Base-by-base conservation (phyloP, 2,888 invertebrate genomes). In the Alitta virens region DNA sequence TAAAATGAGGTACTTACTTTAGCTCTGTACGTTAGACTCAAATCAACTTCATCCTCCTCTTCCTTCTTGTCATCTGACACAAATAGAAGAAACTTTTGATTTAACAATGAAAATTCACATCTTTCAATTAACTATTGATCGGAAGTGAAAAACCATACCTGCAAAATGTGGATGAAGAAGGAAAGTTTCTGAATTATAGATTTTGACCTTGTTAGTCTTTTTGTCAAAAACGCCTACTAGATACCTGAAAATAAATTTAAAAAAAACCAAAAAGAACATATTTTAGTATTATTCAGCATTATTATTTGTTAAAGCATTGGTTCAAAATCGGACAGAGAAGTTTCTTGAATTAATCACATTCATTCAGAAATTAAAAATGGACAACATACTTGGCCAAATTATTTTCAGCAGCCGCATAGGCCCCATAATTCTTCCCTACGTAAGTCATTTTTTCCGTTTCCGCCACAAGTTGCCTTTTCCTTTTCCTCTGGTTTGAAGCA, bases 191-290 rank as follows among this genome's bases (percentile, higher is more conserved):
- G 72, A 66, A 56, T 72, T 70, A 65, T 64, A 68, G 5, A 74
- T 63, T 54, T 55, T 67, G 67, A 74, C 68, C 63, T 72, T 72
- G 2, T 69, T 68, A 18, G 67, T 69, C n/a, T 52, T 55, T 56
- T 69, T 70, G 62, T 72, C 64, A 51, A 67, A 63, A 5, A 72
- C 62, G 24, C 73, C 73, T 23, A 73, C 55, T 63, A 72, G 71
- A 55, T 70, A 68, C 46, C 72, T 74, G 62, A 9, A 40, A 60
- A n/a, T n/a, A n/a, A n/a, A n/a, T n/a, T n/a, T n/a, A n/a, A n/a
- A n/a, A n/a, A n/a, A n/a, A n/a, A n/a, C n/a, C n/a, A n/a, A n/a
- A n/a, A n/a, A n/a, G n/a, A n/a, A n/a, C n/a, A n/a, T n/a, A n/a
- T n/a, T n/a, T n/a, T n/a, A n/a, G n/a, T n/a, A n/a, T n/a, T n/a